phyloP scores from a whole-genome alignment of 2,797 vertebrate genomes.

The Fistularia tabacaria region DNA sequence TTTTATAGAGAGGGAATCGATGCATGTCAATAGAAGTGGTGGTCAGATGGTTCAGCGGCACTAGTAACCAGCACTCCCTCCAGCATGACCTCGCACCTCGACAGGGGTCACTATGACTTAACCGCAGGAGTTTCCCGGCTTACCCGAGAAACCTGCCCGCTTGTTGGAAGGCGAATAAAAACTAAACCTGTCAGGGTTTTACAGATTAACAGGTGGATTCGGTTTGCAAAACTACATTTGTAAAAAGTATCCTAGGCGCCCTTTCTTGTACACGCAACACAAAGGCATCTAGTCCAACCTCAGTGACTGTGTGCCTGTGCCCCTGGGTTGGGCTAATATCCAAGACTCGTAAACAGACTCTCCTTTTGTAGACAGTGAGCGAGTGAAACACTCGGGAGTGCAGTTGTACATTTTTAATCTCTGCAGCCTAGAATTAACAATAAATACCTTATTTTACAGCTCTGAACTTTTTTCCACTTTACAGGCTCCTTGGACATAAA shows the following conservation, averaged over 20 bases:
- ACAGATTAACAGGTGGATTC: too few relatives aligned
- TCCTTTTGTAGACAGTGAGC: conserved; percentile 57
- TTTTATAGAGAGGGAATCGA: conserved; percentile 47
- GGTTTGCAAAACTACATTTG: conserved; percentile 9
- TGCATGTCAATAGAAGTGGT: conserved; percentile 34
- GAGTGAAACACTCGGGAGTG: conserved; percentile 48
- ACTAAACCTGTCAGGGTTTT: too few relatives aligned
- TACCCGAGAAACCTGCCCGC: too few relatives aligned
- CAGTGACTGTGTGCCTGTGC: conserved; percentile 18
- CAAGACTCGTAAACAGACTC: conserved; percentile 51
- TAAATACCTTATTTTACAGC: too few relatives aligned
- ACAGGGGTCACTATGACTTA: too few relatives aligned
- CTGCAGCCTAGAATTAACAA: too few relatives aligned
- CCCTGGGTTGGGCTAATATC: conserved; percentile 30
- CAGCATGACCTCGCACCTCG: too few relatives aligned
- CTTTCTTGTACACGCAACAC: conserved; percentile 27
- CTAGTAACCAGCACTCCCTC: too few relatives aligned
- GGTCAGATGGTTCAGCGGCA: too few relatives aligned
- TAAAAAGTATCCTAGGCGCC: conserved; percentile 10
- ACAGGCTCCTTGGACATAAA: neutral
- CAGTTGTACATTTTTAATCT: too few relatives aligned
- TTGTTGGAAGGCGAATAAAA: too few relatives aligned
- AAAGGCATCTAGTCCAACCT: conserved; percentile 61
- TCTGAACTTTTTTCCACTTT: neutral
- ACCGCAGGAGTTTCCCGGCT: too few relatives aligned